Base-by-base conservation (phyloP, 2,888 invertebrate genomes). In the Orchesellides sinensis region DNA sequence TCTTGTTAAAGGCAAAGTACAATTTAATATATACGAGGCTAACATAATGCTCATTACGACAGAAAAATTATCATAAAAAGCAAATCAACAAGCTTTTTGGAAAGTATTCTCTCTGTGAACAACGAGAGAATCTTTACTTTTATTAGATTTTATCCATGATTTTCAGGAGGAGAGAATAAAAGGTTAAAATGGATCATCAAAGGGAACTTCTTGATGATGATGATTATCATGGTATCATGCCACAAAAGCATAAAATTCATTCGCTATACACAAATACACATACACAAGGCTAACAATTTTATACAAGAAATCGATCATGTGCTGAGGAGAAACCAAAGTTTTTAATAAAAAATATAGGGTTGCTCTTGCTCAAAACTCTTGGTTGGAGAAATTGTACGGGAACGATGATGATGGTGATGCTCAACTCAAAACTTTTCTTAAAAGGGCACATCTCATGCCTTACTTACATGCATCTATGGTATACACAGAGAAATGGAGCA, bases 21-120 rank as follows among this genome's bases (percentile, higher is more conserved):
- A 61, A 59, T 59, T 8, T 40, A 40, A 40, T 40, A 5, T 8
- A 2, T 40, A 14, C 40, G 14, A 40, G 40, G 40, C 19, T 70
- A 35, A 23, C 56, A 10, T 21, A 8, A 8, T 19, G 19, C 2
- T 35, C 29, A 65, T 27, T 25, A 47, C 25, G 10, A 29, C 10
- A 32, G 49, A 69, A 65, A 70, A 82, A 82, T 82, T 82, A 82
- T 82, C 82, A 82, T 82, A 82, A 82, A 82, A 82, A 82, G 74
- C 82, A 75, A 82, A 82, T 82, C 82, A 82, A 75, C 82, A 65
- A 75, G 40, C 82, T 82, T 63, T 75, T 82, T 82, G 17, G 35
- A n/a, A n/a, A 65, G 40, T 49, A 21, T 32, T 73, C 72, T 70
- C 70, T 27, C 19, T 49, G 29, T 54, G 6, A 12, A n/a, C n/a